Evolutionary conservation across 2,888 invertebrate genomes (phyloP), one percentile per base, ranked within the genome.

Genomic region (Pachydiplax longipennis): DNA sequence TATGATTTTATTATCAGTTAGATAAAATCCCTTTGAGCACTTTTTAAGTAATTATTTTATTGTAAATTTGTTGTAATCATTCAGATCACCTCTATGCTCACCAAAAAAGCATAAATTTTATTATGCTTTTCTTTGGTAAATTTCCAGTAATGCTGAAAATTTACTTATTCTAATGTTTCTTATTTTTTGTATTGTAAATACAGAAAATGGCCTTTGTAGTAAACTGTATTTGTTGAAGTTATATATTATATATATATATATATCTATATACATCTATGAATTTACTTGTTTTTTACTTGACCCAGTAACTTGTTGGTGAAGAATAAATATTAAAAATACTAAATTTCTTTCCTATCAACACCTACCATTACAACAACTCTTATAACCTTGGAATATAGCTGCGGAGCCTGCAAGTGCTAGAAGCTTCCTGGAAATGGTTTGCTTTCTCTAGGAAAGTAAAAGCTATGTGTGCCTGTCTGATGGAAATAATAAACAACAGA

Each of bases 101-200:
- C 35, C 48, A 18, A 83, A 58, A 83, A 83, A 83, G 58, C 58
- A 83, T 83, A 53, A 83, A 48, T 83, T 83, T 53, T 83, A 83
- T 83, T 73, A 83, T 83, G 53, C 58, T 83, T 83, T 83, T 35
- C 83, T 58, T 83, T 83, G 83, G 53, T 83, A 83, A 58, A 58
- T 83, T 58, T 53, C 83, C 53, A 83, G 58, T 58, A 53, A 31
- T 35, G 35, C 58, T 83, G 48, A 58, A 83, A 83, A 58, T 83
- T 53, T 53, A 58, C 58, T 58, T 83, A 31, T 58, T 83, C 58
- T 58, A 58, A 83, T 58, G 53, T 58, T 83, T 83, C 58, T 83
- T 58, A 83, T 58, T 35, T 83, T 83, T 83, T 83, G 83, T 83
- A 83, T 83, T 83, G 58, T 83, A 83, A 83, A 83, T 83, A 83